Percentiles rank a stretch among this genome's conserved stretches.
phyloP scores from a whole-genome alignment of 2,113 vertebrate species.

The Delphinapterus leucas region DNA sequence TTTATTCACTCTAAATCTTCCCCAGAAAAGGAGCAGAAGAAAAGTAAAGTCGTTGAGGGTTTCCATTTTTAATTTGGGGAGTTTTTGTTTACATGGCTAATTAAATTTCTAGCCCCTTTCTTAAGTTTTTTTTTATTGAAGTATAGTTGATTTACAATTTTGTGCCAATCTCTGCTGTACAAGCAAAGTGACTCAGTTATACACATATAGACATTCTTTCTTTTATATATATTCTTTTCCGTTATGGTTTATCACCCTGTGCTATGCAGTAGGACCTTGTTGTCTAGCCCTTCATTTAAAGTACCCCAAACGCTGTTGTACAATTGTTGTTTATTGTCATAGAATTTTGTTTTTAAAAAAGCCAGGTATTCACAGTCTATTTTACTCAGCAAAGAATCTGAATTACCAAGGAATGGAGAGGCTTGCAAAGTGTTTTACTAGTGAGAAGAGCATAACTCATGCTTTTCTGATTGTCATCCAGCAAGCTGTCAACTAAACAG shows the following conservation, averaged over 20 bases:
- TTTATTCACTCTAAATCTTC: not conserved
- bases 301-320: not conserved
- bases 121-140: not conserved
- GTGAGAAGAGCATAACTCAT: not conserved
- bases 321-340: not conserved
- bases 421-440: constrained; percentile 36
- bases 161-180: not conserved
- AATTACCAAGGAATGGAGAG: not conserved
- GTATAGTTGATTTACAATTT: not conserved
- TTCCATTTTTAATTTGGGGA: not conserved
- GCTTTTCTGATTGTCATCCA: not conserved
- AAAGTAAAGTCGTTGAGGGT: not conserved
- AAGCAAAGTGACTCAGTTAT: not conserved
- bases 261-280: not conserved
- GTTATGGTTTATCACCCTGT: not conserved
- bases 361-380: not conserved
- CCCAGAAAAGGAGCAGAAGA: not conserved
- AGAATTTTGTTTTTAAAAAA: not conserved
- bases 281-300: not conserved
- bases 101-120: not conserved
- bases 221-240: not conserved
- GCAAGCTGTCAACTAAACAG: not conserved
- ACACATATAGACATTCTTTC: not conserved
- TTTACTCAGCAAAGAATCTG: not conserved
- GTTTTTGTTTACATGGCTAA: not conserved